Evolutionary conservation across 2,113 vertebrate genomes (phyloP).

Genomic region (Hyaena hyaena): DNA sequence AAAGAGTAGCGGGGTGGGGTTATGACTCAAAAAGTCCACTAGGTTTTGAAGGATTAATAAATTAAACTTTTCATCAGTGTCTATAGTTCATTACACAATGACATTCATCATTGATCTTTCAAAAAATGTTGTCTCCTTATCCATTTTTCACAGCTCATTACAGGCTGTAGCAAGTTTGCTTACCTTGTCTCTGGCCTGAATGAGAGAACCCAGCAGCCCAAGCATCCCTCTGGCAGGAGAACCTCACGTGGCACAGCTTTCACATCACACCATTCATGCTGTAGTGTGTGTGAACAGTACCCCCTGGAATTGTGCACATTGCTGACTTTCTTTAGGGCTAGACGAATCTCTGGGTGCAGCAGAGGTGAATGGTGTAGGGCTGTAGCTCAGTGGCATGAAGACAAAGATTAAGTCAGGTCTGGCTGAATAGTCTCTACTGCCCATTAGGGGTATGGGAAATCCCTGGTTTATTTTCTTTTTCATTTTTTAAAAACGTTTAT

Average conservation of each 20-base stretch:
- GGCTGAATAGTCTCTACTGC: neutral
- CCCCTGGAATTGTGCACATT: neutral
- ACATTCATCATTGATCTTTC: neutral
- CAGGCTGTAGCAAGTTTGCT: neutral
- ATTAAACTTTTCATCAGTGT: conserved; percentile 6
- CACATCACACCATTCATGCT: neutral
- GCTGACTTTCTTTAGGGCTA: no score
- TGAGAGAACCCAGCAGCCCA: neutral
- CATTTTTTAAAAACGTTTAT: no score
- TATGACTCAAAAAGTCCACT: neutral
- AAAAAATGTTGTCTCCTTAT: neutral
- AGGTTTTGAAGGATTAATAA: neutral
- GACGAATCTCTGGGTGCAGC: neutral
- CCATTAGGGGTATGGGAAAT: neutral
- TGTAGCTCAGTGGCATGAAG: no score
- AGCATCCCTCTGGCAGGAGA: neutral
- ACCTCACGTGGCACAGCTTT: neutral
- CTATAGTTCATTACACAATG: neutral
- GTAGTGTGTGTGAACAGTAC: no score
- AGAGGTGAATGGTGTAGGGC: neutral
- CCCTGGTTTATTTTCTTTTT: no score
- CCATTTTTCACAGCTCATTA: neutral
- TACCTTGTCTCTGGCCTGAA: neutral
- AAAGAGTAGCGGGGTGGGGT: neutral
- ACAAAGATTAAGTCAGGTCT: neutral